Evolutionary conservation across 1,140 invertebrate genomes (phyloP).

Genomic region (Holotrichia oblita): DNA sequence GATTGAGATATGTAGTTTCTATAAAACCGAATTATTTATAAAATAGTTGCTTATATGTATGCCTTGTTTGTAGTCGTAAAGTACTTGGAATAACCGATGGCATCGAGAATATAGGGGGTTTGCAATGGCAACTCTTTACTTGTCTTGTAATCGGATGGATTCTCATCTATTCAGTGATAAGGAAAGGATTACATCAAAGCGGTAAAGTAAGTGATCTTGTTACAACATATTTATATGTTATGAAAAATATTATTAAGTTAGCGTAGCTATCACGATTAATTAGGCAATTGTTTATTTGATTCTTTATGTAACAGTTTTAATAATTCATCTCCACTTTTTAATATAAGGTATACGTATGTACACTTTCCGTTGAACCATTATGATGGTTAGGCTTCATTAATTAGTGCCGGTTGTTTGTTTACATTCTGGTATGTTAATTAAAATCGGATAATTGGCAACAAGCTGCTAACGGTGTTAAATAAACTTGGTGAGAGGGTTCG

Average conservation of each 20-base stretch:
- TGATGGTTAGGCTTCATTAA: not conserved
- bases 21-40: not conserved
- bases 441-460: slow-evolving; percentile 29
- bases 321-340: not conserved
- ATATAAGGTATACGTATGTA: not conserved
- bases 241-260: too few relatives aligned
- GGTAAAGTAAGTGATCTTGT: slow-evolving; percentile 70
- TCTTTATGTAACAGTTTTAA: not conserved
- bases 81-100: slow-evolving; percentile 67
- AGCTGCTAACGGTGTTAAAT: slow-evolving; percentile 25
- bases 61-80: slow-evolving; percentile 61
- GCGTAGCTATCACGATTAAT: too few relatives aligned
- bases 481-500: slow-evolving; percentile 2
- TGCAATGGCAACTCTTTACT: slow-evolving; percentile 76
- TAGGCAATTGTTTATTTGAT: not conserved
- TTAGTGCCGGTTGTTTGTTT: slow-evolving; percentile 13
- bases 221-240: not conserved
- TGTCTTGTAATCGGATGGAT: slow-evolving; percentile 77
- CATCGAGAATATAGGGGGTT: slow-evolving; percentile 71
- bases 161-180: slow-evolving; percentile 74
- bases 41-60: not conserved
- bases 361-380: not conserved
- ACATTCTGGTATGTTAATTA: slow-evolving; percentile 3
- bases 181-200: slow-evolving; percentile 78
- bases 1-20: not conserved